Evolutionary conservation across 2,797 vertebrate genomes (phyloP).

Genomic region (Sebastes trivittatus): DNA sequence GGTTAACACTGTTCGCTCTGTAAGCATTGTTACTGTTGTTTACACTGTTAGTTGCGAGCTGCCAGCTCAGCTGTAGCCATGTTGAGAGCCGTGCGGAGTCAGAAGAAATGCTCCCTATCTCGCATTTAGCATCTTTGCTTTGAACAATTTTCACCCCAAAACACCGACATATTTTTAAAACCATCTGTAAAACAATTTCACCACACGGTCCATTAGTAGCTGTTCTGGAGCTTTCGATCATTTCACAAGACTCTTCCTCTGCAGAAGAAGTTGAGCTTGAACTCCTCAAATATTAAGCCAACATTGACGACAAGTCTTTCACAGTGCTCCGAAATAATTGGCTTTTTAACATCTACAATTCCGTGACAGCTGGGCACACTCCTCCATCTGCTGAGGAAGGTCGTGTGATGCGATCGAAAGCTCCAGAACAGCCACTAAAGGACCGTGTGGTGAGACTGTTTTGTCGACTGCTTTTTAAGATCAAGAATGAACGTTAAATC

Average conservation of each 20-base stretch:
- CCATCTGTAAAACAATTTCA: background rate
- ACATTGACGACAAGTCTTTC: background rate
- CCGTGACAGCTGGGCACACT: background rate
- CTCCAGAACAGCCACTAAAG: background rate
- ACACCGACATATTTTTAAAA: too few relatives aligned
- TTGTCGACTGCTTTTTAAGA: background rate
- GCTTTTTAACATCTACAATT: background rate
- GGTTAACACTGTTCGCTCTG: background rate
- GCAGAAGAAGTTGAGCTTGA: background rate
- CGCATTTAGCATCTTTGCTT: too few relatives aligned
- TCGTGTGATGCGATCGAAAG: background rate
- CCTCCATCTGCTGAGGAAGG: background rate
- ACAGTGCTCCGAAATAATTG: background rate
- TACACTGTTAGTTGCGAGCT: background rate
- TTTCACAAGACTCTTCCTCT: background rate
- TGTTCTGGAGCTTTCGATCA: background rate
- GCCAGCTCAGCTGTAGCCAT: background rate
- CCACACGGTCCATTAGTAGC: background rate
- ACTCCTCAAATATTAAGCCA: background rate
- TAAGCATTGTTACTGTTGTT: too few relatives aligned
- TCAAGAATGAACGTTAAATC: background rate
- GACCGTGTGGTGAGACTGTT: background rate
- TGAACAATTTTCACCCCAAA: background rate
- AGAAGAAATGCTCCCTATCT: background rate
- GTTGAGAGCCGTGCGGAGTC: background rate